These are phyloP conservation scores for Pemphredon lugubris DNA, from an alignment of 2,888 invertebrate species.

Conservation along the genomic window DNA sequence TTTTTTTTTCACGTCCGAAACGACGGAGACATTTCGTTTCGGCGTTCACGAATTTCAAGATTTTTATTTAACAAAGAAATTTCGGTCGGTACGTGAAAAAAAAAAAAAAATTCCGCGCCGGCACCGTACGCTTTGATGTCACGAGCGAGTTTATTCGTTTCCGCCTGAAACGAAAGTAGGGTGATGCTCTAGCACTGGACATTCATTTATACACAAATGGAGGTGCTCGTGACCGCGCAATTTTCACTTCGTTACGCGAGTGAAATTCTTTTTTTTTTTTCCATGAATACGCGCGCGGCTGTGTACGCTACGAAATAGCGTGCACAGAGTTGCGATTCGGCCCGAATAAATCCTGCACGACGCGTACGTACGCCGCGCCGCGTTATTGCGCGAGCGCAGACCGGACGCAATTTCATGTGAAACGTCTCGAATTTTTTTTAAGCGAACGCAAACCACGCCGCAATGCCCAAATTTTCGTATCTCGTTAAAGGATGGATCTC, in stretches of 20 bases:
- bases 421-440: conserved; percentile 31
- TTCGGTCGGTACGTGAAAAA: neutral
- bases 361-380: conserved; percentile 27
- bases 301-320: conserved; percentile 62
- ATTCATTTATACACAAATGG: conserved; percentile 59
- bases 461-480: too few species aligned
- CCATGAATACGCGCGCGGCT: conserved; percentile 37
- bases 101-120: conserved; percentile 1
- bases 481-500: too few species aligned
- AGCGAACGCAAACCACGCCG: neutral
- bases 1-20: too few species aligned
- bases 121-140: conserved; percentile 4
- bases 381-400: conserved; percentile 16
- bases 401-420: conserved; percentile 51
- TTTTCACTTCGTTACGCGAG: conserved; percentile 74
- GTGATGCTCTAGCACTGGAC: conserved; percentile 52
- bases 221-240: conserved; percentile 59
- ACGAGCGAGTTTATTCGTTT: conserved; percentile 38
- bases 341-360: conserved; percentile 67
- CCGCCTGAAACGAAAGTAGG: conserved; percentile 67
- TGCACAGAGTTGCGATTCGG: conserved; percentile 68
- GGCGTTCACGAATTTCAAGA: too few species aligned
- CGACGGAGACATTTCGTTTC: too few species aligned
- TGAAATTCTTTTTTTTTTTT: conserved; percentile 68
- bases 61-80: too few species aligned